These are phyloP conservation scores for Corythoichthys haematopterus DNA, from an alignment of 2,113 vertebrate genomes.

Conservation along the genomic window DNA sequence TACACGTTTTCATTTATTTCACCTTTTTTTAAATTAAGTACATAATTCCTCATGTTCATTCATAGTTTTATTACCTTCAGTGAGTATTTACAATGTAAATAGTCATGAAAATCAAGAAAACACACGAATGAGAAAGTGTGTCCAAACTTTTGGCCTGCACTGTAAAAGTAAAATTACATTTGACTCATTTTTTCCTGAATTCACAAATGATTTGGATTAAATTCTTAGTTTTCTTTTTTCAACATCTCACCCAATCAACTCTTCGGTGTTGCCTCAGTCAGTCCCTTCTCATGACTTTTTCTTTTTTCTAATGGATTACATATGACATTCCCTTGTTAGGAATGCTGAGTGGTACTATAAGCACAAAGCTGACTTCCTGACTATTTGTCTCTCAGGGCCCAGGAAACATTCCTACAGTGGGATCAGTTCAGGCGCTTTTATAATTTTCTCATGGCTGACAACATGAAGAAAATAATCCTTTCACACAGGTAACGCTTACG, in stretches of 20 bases:
- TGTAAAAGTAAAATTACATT: too few relatives aligned
- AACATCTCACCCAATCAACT: conserved; percentile 13
- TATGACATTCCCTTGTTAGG: conserved; percentile 39
- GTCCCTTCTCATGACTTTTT: conserved; percentile 27
- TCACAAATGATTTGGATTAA: neutral
- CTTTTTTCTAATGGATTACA: conserved; percentile 46
- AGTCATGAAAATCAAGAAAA: too few relatives aligned
- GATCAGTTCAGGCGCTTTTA: conserved; percentile 96
- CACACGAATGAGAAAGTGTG: too few relatives aligned
- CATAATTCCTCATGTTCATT: too few relatives aligned
- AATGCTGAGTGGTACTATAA: conserved; percentile 29
- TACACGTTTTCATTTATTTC: too few relatives aligned
- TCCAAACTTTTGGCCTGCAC: too few relatives aligned
- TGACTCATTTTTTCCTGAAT: neutral
- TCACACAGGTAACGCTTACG: conserved; percentile 84
- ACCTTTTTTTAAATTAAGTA: too few relatives aligned
- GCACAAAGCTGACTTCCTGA: conserved; percentile 43
- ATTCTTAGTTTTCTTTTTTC: neutral
- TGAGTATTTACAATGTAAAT: too few relatives aligned
- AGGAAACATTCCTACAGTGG: conserved; percentile 98
- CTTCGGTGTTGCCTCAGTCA: conserved; percentile 23
- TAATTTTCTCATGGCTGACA: conserved; percentile 99
- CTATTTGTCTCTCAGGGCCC: conserved; percentile 76
- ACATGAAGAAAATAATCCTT: conserved; percentile 99
- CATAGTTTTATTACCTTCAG: too few relatives aligned